Percentiles rank a stretch among this genome's conserved stretches.
These are phyloP conservation scores for Rhizomys pruinosus DNA, from an alignment of 2,113 vertebrate species.

Conservation along the genomic window DNA sequence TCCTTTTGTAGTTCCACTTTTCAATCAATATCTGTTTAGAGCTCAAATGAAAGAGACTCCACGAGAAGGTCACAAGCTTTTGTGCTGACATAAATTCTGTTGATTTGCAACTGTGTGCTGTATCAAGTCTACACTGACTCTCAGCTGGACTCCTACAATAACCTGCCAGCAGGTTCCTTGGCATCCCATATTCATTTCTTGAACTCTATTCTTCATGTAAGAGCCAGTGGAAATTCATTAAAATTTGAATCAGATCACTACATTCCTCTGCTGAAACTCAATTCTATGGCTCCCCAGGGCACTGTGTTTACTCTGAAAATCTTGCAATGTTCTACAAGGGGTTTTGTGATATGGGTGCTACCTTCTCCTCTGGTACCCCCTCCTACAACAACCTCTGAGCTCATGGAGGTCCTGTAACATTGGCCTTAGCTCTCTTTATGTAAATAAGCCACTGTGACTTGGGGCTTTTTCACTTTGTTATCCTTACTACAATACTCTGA, in stretches of 20 bases:
- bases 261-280: neutral
- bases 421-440: neutral
- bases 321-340: neutral
- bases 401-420: neutral
- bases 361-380: neutral
- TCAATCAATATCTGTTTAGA: constrained; percentile 71
- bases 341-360: neutral
- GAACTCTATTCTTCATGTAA: neutral
- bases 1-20: constrained; percentile 56
- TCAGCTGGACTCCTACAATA: constrained; percentile 38
- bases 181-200: neutral
- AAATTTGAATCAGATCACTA: neutral
- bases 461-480: neutral
- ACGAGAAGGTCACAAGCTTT: constrained; percentile 41
- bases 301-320: neutral
- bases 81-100: constrained; percentile 65
- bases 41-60: constrained; percentile 40
- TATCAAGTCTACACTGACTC: constrained; percentile 58
- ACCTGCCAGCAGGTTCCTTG: neutral
- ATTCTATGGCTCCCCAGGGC: neutral
- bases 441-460: neutral
- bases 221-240: neutral
- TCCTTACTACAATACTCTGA: neutral
- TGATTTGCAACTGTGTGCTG: constrained; percentile 57
- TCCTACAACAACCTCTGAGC: neutral